Conservation (phyloP, 2,797 vertebrate species). For the Cirrhinus mrigala region DNA sequence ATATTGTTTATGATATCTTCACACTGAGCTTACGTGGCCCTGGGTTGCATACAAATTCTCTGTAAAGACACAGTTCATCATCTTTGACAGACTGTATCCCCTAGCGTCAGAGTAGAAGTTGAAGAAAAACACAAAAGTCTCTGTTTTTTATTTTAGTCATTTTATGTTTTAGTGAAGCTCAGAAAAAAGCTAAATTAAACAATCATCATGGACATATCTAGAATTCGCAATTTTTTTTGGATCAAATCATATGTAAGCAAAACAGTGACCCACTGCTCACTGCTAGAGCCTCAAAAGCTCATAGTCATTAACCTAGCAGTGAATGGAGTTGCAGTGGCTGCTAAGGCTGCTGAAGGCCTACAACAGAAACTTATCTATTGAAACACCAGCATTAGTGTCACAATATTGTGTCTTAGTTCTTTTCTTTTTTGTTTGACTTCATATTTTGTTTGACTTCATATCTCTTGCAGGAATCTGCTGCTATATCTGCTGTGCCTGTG, state of each 20-base stretch:
- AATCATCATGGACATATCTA: not conserved
- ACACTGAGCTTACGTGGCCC: not conserved
- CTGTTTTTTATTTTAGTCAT: too few relatives aligned
- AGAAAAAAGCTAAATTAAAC: not conserved
- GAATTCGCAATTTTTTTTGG: not conserved
- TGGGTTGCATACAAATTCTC: too few relatives aligned
- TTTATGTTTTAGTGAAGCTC: too few relatives aligned
- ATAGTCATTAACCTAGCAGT: not conserved
- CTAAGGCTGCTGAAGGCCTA: not conserved
- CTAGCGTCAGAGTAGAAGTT: too few relatives aligned
- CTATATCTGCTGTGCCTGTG: slow-evolving; percentile 70
- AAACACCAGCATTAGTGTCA: not conserved
- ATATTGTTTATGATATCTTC: not conserved
- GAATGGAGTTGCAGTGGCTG: not conserved
- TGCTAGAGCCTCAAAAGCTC: not conserved
- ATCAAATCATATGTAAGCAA: not conserved
- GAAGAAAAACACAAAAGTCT: too few relatives aligned
- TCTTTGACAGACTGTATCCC: too few relatives aligned
- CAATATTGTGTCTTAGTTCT: not conserved
- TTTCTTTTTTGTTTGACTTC: not conserved
- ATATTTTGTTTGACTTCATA: not conserved
- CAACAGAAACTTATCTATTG: too few relatives aligned
- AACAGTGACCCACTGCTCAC: not conserved
- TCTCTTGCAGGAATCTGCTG: slow-evolving; percentile 68
- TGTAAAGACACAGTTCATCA: too few relatives aligned